Evolutionary conservation across 2,797 vertebrate species (phyloP).

Genomic region (Apogon talboti): DNA sequence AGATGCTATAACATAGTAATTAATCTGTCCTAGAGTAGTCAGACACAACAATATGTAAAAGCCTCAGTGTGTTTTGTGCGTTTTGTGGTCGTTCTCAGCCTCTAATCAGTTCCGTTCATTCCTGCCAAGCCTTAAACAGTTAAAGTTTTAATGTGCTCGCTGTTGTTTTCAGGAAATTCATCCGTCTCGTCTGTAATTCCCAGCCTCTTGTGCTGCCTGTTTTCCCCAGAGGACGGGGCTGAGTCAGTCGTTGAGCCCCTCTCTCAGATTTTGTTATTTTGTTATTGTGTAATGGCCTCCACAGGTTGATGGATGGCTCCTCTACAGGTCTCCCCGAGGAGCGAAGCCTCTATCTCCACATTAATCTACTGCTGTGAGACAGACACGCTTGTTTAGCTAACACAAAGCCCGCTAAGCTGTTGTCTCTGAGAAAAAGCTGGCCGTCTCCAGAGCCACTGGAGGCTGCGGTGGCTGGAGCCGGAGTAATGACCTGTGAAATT

Average conservation of each 20-base stretch:
- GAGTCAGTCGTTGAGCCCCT: slow-evolving; percentile 49
- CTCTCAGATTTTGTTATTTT: slow-evolving; percentile 69
- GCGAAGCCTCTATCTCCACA: slow-evolving; percentile 74
- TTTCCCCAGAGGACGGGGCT: slow-evolving; percentile 44
- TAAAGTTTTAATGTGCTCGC: neutral
- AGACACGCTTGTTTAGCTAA: slow-evolving; percentile 80
- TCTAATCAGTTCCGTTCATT: slow-evolving; percentile 11
- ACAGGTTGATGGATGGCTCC: slow-evolving; percentile 77
- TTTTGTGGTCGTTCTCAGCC: neutral
- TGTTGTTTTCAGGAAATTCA: slow-evolving; percentile 17
- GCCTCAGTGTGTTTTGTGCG: too few relatives aligned
- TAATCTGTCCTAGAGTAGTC: too few relatives aligned
- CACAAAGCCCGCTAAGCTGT: slow-evolving; percentile 81
- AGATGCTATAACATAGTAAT: too few relatives aligned
- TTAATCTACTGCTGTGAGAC: slow-evolving; percentile 81
- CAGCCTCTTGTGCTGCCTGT: slow-evolving; percentile 11
- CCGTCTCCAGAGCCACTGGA: slow-evolving; percentile 81
- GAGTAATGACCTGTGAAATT: slow-evolving; percentile 86
- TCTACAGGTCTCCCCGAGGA: slow-evolving; percentile 70
- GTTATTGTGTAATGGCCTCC: slow-evolving; percentile 73
- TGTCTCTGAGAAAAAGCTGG: slow-evolving; percentile 75
- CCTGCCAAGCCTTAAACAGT: slow-evolving; percentile 2
- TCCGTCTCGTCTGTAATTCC: slow-evolving; percentile 37
- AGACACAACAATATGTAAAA: too few relatives aligned
- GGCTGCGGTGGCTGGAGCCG: slow-evolving; percentile 82